Base-by-base conservation (phyloP, 2,113 vertebrate species). In the Sinocyclocheilus rhinocerous region DNA sequence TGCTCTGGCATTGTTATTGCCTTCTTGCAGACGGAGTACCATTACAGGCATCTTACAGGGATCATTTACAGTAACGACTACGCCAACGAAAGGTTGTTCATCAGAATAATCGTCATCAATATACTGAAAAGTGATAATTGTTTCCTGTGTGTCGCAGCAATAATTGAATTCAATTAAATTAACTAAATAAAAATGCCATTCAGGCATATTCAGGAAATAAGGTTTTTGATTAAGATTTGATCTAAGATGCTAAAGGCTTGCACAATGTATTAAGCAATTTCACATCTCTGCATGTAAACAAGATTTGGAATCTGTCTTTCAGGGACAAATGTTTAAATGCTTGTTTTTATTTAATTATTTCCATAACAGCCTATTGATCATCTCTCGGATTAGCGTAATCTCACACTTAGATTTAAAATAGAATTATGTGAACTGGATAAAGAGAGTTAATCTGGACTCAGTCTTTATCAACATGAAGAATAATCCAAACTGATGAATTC, bases 401-500 rank as follows among this genome's bases (percentile, higher is more conserved):
- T 89, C 72, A 80, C 88, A 86, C 82, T 91, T 92, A 88, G 90
- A 42, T 42, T 42, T 9, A 90, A 92, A 94, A 94, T 90, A 92
- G 89, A 92, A 92, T 91, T 91, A 92, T 87, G 90, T 88, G 87
- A 91, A 93, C 93, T 92, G 89, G 90, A 90, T 89, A 88, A 91
- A 13, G 89, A 90, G 90, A 91, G 77, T 88, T 93, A 93, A 94
- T 94, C 93, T 92, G 78, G 85, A 77, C 91, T 92, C 86, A 90
- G 89, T 93, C 88, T 92, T 92, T 90, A 92, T 94, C 90, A 92
- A 86, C 90, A 89, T 89, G 87, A 91, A 85, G 90, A 93, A 92
- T 93, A 93, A 93, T 94, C 92, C 91, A 90, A 22, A 22, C 88
- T 92, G 91, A 94, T 94, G 90, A 93, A 91, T 89, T 91, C 24